Conservation (phyloP, 1,140 invertebrate genomes). For the Riptortus pedestris region DNA sequence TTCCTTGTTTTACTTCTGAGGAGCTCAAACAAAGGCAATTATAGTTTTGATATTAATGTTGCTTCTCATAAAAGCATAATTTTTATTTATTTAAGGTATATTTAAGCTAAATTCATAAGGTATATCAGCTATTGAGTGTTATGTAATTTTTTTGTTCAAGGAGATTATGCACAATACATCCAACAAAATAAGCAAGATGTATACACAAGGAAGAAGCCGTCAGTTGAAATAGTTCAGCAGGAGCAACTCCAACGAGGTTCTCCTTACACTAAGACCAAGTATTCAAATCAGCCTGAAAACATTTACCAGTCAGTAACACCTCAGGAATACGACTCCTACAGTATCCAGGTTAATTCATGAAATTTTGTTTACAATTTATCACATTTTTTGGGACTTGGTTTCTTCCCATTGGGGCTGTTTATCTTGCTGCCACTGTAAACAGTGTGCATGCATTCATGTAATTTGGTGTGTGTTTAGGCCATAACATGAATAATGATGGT, state of each 20-base stretch:
- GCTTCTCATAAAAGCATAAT: too few species aligned
- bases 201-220: constrained; percentile 21
- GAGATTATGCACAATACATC: constrained; percentile 23
- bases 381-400: neutral
- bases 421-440: too few species aligned
- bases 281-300: constrained; percentile 21
- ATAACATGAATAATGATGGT: too few species aligned
- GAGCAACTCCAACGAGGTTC: constrained; percentile 11
- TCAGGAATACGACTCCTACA: constrained; percentile 26
- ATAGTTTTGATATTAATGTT: too few species aligned
- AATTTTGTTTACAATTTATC: neutral
- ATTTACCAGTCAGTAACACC: constrained; percentile 24
- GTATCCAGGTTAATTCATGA: constrained; percentile 20
- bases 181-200: constrained; percentile 12
- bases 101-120: too few species aligned
- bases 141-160: constrained; percentile 6
- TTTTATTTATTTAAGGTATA: too few species aligned
- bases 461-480: too few species aligned
- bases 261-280: constrained; percentile 22
- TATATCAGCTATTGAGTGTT: too few species aligned
- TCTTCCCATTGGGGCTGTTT: too few species aligned
- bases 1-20: too few species aligned
- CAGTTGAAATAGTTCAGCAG: constrained; percentile 27
- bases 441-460: neutral
- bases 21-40: too few species aligned